Evolutionary conservation across 2,113 vertebrate species (phyloP).

Genomic region (Bolborhynchus lineola): DNA sequence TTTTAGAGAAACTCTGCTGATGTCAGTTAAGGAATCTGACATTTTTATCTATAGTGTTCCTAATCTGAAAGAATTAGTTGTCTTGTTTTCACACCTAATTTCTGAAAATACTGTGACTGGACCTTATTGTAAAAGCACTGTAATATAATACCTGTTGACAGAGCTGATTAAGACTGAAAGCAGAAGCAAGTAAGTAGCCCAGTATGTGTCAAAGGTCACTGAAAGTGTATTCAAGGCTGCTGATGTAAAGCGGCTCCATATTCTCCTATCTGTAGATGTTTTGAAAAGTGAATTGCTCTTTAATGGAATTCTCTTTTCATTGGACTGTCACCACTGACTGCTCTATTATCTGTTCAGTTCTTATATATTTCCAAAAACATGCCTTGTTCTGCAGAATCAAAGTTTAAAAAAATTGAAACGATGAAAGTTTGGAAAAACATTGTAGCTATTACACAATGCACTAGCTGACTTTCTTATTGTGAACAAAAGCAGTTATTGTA

Average conservation of each 20-base stretch:
- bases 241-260: neutral
- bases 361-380: neutral
- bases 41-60: neutral
- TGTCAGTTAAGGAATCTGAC: neutral
- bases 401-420: neutral
- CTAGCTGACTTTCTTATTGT: neutral
- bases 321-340: slow-evolving; percentile 17
- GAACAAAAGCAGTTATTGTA: neutral
- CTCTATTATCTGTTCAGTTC: slow-evolving; percentile 32
- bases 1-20: neutral
- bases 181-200: neutral
- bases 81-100: neutral
- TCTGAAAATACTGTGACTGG: slow-evolving; percentile 36
- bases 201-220: slow-evolving; percentile 5
- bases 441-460: neutral
- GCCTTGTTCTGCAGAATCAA: neutral
- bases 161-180: neutral
- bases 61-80: neutral
- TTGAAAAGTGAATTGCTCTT: neutral
- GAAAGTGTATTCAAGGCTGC: neutral
- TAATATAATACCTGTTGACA: slow-evolving; percentile 2
- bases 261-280: neutral
- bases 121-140: neutral
- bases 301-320: slow-evolving; percentile 30
- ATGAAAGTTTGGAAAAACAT: neutral